Evolutionary conservation across 2,888 invertebrate genomes (phyloP).

Genomic region (Papilio protenor): DNA sequence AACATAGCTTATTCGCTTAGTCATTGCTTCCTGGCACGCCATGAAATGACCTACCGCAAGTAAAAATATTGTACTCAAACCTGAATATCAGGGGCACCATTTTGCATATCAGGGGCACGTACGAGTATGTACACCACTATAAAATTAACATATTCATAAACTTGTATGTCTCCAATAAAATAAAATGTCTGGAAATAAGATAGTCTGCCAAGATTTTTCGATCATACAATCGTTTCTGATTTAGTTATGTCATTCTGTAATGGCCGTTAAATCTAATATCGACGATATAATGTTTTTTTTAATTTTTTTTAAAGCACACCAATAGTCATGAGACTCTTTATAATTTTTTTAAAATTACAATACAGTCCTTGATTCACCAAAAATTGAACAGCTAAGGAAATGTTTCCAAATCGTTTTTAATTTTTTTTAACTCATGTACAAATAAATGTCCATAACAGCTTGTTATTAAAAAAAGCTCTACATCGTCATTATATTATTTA

Average conservation of each 20-base stretch:
- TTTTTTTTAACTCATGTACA: background rate
- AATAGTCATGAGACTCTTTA: too few relatives aligned
- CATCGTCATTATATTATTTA: background rate
- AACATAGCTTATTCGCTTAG: background rate
- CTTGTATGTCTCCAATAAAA: background rate
- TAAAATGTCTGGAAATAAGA: background rate
- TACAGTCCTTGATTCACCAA: background rate
- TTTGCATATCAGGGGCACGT: constrained; percentile 1
- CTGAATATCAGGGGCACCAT: background rate
- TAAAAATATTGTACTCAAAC: constrained; percentile 4
- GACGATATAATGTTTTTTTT: background rate
- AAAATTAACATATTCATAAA: constrained; percentile 6
- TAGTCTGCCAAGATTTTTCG: background rate
- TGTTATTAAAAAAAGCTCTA: background rate
- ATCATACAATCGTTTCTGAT: background rate
- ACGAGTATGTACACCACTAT: background rate
- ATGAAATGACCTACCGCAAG: constrained; percentile 7
- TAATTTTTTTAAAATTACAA: too few relatives aligned
- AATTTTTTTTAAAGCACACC: too few relatives aligned
- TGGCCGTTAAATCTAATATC: background rate
- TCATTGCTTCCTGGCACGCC: background rate
- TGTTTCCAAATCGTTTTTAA: too few relatives aligned
- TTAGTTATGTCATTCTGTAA: background rate
- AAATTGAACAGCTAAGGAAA: too few relatives aligned
- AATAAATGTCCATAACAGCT: too few relatives aligned